Evolutionary conservation across 37 sponge, comb jelly and placozoan genomes (phyloP).

Genomic region (Bolinopsis microptera): DNA sequence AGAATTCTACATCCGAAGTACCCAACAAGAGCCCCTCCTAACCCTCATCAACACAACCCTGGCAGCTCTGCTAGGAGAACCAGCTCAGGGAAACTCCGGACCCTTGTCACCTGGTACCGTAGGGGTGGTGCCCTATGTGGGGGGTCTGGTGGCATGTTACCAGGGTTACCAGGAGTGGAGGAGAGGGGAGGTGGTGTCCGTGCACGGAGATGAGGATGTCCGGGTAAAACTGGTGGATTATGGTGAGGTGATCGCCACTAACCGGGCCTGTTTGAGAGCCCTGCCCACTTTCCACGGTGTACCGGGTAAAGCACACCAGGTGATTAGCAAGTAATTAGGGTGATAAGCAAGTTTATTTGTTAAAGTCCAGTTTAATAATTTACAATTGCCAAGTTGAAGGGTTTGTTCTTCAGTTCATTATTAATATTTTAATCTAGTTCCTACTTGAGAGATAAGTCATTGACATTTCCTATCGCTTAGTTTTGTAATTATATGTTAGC

Average conservation of each 20-base stretch:
- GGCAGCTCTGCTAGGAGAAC: background rate
- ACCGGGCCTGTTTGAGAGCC: background rate
- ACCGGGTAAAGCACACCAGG: background rate
- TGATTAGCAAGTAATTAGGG: too few species aligned
- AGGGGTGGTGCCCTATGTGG: background rate
- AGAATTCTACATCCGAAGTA: background rate
- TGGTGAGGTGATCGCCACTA: background rate
- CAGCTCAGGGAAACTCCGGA: background rate
- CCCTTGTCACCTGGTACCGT: background rate
- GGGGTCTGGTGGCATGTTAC: constrained; percentile 27
- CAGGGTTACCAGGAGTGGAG: background rate
- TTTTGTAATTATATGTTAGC: too few species aligned
- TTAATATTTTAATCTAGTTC: too few species aligned
- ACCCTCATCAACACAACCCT: background rate
- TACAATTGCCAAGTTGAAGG: too few species aligned
- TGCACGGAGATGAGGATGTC: background rate
- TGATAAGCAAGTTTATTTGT: too few species aligned
- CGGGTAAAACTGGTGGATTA: background rate
- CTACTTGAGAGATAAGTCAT: too few species aligned
- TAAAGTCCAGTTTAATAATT: too few species aligned
- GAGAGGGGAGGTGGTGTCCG: background rate
- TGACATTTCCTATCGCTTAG: too few species aligned
- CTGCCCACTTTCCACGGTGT: background rate
- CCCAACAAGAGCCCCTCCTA: background rate
- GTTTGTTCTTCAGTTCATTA: too few species aligned